Evolutionary conservation across 2,113 vertebrate species (phyloP), one percentile per base, ranked within the genome.

Genomic region (Falcunculus frontatus): DNA sequence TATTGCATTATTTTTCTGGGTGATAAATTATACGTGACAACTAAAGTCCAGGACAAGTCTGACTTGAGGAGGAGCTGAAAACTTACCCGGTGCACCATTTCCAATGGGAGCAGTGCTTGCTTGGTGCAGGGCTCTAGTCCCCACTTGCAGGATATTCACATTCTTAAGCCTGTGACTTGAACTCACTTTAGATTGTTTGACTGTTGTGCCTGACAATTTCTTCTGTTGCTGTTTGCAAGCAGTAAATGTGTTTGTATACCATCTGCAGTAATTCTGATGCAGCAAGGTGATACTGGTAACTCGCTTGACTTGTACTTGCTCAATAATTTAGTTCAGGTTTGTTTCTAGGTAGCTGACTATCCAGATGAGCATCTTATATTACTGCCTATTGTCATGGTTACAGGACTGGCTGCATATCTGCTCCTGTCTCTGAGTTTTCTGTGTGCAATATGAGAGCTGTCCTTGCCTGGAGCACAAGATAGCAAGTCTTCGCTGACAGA

Each of bases 321-420:
- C 50, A 96, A 85, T 95, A 84, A 95, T 94, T 95, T 72, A 96
- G 46, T 64, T 80, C 11, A 35, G 33, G 32, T 63, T 85, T 92
- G 27, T 93, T 80, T 93, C 67, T 88, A 41, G 37, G 37, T 74
- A 65, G 56, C 32, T 70, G 67, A 22, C 44, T 92, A 8, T 62
- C 76, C 89, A 50, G 77, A 16, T 75, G n/a, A 87, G n/a, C 52
- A 52, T 90, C 73, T 92, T 75, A 4, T 68, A 20, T 88, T 83
- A 68, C 92, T 90, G 68, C 64, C 35, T 72, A 25, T 95, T 78
- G 79, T 92, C 88, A 87, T 84, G 85, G 90, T 92, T 93, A 86
- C 93, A 77, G 67, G 27, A n/a, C 39, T 87, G 41, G 44, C 68
- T 79, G 79, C 49, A 33, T 64, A 32, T 84, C 60, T 86, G 50